A percentile compares a stretch with the other conserved stretches of the same genome.
These are phyloP conservation scores for Drosophila ercepeae DNA, from an alignment of 1,140 invertebrate species.

Conservation along the genomic window DNA sequence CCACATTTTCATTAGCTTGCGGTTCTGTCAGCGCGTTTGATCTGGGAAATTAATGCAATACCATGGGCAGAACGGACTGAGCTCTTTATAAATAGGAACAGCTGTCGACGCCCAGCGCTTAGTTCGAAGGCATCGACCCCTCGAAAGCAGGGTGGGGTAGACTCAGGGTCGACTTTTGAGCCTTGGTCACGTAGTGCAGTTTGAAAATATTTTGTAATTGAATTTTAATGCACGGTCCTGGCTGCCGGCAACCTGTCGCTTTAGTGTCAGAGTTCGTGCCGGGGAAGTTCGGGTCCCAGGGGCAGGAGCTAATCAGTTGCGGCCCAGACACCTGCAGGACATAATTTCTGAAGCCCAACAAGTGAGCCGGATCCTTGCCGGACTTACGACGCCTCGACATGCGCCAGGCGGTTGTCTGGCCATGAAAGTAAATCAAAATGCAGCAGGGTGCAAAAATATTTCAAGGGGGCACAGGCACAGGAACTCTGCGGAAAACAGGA, in stretches of 20 bases:
- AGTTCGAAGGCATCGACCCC: constrained; percentile 19
- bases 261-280: constrained; percentile 55
- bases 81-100: constrained; percentile 66
- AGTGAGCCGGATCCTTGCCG: constrained; percentile 34
- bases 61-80: constrained; percentile 52
- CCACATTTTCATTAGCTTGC: constrained; percentile 69
- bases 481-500: constrained; percentile 2
- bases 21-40: constrained; percentile 69
- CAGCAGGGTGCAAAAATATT: constrained; percentile 62
- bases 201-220: constrained; percentile 69
- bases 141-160: constrained; percentile 8
- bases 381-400: constrained; percentile 27
- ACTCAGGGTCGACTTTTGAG: constrained; percentile 46
- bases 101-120: constrained; percentile 40
- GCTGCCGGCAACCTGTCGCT: constrained; percentile 52
- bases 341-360: constrained; percentile 69
- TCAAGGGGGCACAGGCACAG: constrained; percentile 5
- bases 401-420: constrained; percentile 54
- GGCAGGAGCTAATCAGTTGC: constrained; percentile 67
- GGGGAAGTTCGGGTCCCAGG: constrained; percentile 10
- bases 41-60: constrained; percentile 77
- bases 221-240: constrained; percentile 68
- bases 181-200: constrained; percentile 65
- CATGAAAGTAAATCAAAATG: constrained; percentile 82
- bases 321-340: constrained; percentile 75